These are phyloP conservation scores for Scytalopus superciliaris DNA, from an alignment of 2,113 vertebrate species.

Conservation along the genomic window DNA sequence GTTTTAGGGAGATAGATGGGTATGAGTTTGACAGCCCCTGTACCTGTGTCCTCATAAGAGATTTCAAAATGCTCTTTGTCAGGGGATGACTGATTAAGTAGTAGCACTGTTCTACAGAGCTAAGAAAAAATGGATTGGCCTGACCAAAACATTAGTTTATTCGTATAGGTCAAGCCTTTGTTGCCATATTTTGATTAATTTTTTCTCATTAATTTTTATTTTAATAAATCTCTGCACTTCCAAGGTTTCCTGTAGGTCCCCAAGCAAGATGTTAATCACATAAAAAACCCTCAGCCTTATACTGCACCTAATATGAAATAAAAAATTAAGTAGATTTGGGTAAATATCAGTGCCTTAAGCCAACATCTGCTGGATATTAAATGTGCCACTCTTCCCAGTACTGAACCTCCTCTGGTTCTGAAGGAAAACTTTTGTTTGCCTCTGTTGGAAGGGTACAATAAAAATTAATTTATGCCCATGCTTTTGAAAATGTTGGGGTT, in stretches of 20 bases:
- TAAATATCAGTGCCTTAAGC: neutral
- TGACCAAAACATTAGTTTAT: neutral
- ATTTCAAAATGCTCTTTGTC: neutral
- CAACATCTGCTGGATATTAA: neutral
- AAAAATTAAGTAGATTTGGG: neutral
- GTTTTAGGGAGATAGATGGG: neutral
- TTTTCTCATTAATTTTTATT: neutral
- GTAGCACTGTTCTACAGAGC: neutral
- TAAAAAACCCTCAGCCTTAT: neutral
- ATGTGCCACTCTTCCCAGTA: neutral
- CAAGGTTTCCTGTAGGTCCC: neutral
- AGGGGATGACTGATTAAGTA: neutral
- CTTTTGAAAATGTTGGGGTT: neutral
- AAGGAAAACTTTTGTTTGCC: neutral
- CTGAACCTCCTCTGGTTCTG: neutral
- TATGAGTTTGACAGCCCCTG: neutral
- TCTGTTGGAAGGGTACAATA: neutral
- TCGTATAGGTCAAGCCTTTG: neutral
- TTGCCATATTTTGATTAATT: neutral
- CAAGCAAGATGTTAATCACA: neutral
- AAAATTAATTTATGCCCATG: neutral
- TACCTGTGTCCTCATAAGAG: neutral
- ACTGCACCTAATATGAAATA: neutral
- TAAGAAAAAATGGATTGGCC: neutral
- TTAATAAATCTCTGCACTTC: neutral